Conservation (phyloP, 1,140 invertebrate species). For the Harpegnathos saltator region DNA sequence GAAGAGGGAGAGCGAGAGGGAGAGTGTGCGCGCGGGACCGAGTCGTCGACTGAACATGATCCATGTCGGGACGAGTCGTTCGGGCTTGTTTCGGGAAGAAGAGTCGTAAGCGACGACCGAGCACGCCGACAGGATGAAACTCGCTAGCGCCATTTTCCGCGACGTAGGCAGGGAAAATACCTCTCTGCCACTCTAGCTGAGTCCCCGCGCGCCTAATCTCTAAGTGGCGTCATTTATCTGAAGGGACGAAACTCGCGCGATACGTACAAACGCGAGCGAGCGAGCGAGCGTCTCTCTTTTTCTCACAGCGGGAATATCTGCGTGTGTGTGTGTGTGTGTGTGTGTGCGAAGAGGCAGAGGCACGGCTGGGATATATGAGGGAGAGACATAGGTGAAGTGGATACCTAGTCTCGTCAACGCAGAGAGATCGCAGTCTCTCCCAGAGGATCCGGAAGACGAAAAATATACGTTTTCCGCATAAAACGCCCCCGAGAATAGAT, state of each 20-base stretch:
- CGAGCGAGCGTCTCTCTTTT: not conserved
- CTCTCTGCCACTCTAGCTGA: constrained; percentile 63
- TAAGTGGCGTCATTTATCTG: constrained; percentile 79
- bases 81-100: constrained; percentile 37
- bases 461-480: constrained; percentile 65
- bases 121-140: constrained; percentile 50
- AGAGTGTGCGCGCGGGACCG: not conserved
- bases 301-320: too few relatives aligned
- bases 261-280: constrained; percentile 48
- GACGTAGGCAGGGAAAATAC: constrained; percentile 68
- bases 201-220: constrained; percentile 76
- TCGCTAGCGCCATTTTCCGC: constrained; percentile 63
- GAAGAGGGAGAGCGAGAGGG: too few relatives aligned
- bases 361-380: constrained; percentile 39
- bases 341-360: constrained; percentile 34
- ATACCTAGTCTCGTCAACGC: constrained; percentile 72
- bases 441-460: constrained; percentile 65
- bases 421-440: constrained; percentile 71
- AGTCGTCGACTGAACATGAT: constrained; percentile 1
- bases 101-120: constrained; percentile 31
- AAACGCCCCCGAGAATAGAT: constrained; percentile 41
- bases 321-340: not conserved
- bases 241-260: constrained; percentile 68
- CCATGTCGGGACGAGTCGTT: not conserved
- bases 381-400: constrained; percentile 70